These are phyloP conservation scores for Anthoscopus minutus DNA, from an alignment of 2,113 vertebrate species.

Conservation along the genomic window DNA sequence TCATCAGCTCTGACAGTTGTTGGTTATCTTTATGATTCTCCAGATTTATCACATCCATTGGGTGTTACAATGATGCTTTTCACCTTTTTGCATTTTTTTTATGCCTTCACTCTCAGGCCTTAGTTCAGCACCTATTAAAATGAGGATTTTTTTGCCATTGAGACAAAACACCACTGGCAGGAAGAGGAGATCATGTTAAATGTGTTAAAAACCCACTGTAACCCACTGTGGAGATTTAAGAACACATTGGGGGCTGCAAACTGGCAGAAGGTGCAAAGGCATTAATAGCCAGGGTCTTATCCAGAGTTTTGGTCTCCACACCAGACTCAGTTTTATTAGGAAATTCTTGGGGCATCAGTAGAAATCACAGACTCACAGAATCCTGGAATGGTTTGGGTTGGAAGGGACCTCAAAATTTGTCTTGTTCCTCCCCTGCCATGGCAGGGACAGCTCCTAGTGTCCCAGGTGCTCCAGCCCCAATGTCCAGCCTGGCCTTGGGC, in stretches of 20 bases:
- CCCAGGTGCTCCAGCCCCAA: neutral
- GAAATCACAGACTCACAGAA: neutral
- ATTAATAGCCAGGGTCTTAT: rapidly evolving
- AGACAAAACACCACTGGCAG: neutral
- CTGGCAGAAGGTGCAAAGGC: neutral
- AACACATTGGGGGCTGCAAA: neutral
- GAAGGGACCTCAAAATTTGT: neutral
- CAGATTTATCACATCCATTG: neutral
- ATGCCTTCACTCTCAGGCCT: neutral
- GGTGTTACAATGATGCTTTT: neutral
- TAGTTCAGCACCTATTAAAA: neutral
- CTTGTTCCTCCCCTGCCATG: neutral
- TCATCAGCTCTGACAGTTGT: neutral
- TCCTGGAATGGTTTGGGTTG: neutral
- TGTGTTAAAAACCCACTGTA: neutral
- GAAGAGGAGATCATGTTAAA: neutral
- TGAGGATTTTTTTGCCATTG: neutral
- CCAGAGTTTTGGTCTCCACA: neutral
- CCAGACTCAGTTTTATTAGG: neutral
- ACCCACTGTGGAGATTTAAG: neutral
- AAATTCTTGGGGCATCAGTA: neutral
- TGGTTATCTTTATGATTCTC: neutral
- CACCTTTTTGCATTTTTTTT: neutral
- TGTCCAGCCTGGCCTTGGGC: neutral
- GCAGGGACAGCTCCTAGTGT: neutral